Evolutionary conservation across 30 jellyfish, hydroid and myxozoan genomes (phyloP).

Genomic region (Pelagia noctiluca): DNA sequence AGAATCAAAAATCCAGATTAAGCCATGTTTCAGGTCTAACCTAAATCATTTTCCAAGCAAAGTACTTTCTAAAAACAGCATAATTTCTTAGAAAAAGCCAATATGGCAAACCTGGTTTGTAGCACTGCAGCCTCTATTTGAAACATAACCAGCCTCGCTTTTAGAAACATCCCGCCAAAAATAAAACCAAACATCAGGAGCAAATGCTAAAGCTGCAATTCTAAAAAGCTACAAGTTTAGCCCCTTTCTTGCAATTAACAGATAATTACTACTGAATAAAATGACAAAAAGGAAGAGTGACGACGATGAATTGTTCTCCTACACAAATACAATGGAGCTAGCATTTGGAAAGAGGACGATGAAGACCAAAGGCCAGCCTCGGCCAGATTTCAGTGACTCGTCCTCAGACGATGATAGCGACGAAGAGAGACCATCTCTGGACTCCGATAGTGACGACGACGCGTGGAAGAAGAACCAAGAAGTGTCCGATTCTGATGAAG

Average conservation of each 20-base stretch:
- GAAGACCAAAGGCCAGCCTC: neutral
- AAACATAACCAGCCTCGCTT: too few relatives aligned
- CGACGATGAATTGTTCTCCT: constrained; percentile 34
- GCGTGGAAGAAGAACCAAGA: neutral
- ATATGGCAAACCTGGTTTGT: too few relatives aligned
- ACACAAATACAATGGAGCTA: constrained; percentile 52
- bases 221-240: neutral
- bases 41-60: too few relatives aligned
- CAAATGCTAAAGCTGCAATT: neutral
- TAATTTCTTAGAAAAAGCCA: too few relatives aligned
- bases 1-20: too few relatives aligned
- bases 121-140: too few relatives aligned
- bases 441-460: neutral
- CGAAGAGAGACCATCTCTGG: neutral
- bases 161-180: too few relatives aligned
- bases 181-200: too few relatives aligned
- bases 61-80: too few relatives aligned
- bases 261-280: too few relatives aligned
- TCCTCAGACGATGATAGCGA: neutral
- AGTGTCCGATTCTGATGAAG: constrained; percentile 48
- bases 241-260: too few relatives aligned
- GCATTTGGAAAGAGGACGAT: constrained; percentile 49
- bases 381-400: neutral
- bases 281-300: constrained; percentile 41
- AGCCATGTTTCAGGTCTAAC: too few relatives aligned